phyloP scores from a whole-genome alignment of 1,140 invertebrate genomes.

The Drosophila paulistorum region DNA sequence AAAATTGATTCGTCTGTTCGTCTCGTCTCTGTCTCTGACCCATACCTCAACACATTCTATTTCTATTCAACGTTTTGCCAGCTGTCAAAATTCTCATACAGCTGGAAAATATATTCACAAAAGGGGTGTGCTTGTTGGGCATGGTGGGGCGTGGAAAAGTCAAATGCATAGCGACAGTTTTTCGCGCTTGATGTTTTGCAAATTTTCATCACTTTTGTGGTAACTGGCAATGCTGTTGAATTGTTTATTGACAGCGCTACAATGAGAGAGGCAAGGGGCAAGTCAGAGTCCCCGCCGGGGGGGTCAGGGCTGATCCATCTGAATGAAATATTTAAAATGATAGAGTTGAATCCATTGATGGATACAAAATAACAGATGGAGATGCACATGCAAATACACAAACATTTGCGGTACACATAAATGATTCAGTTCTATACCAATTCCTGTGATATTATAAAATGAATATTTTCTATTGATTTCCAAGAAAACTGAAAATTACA shows the following conservation, averaged over 20 bases:
- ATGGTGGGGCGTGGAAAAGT: conserved; percentile 24
- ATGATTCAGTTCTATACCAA: not conserved
- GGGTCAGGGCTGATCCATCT: not conserved
- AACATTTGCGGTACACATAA: not conserved
- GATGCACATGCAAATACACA: not conserved
- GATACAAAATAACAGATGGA: conserved; percentile 13
- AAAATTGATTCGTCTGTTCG: conserved; percentile 57
- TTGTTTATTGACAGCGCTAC: conserved; percentile 59
- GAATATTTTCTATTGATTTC: not conserved
- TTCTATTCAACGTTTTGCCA: conserved; percentile 16
- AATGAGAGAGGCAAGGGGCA: conserved; percentile 7
- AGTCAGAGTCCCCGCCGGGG: not conserved
- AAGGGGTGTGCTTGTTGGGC: not conserved
- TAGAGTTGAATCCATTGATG: not conserved
- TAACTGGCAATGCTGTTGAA: conserved; percentile 49
- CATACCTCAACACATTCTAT: not conserved
- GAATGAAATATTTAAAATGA: conserved; percentile 38
- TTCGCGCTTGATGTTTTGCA: conserved; percentile 55
- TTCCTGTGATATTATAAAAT: not conserved
- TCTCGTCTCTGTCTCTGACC: conserved; percentile 19
- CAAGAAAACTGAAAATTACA: too few relatives aligned
- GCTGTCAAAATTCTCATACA: conserved; percentile 55
- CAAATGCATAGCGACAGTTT: conserved; percentile 53
- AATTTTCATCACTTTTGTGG: conserved; percentile 67
- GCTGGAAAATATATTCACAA: conserved; percentile 38